phyloP scores from a whole-genome alignment of 2,113 vertebrate species.

The Seriola aureovittata region DNA sequence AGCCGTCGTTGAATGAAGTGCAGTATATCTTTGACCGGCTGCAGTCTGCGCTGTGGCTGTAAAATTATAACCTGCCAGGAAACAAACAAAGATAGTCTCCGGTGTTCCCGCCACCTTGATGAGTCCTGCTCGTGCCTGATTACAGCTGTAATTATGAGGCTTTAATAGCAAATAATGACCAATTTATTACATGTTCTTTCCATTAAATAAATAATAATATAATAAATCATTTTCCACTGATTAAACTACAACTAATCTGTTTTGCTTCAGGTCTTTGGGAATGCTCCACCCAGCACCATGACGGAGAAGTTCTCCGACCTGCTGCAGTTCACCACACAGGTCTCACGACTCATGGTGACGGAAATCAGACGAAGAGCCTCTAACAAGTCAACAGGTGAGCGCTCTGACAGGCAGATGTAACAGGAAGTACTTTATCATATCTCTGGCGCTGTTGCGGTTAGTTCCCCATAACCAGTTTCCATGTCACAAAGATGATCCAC shows the following conservation, averaged over 20 bases:
- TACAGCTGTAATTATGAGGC: not conserved
- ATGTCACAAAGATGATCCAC: not conserved
- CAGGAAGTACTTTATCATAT: not conserved
- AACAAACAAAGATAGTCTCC: not conserved
- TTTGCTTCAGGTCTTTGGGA: constrained; percentile 92
- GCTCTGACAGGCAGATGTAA: not conserved
- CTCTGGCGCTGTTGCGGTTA: not conserved
- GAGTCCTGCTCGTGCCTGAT: not conserved
- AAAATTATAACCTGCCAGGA: not conserved
- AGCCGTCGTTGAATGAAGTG: constrained; percentile 25
- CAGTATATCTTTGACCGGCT: constrained; percentile 10
- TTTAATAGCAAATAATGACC: not conserved
- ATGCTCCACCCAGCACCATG: constrained; percentile 96
- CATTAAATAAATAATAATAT: too few species aligned
- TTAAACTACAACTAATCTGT: not conserved
- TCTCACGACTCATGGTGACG: constrained; percentile 98
- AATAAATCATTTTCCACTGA: too few species aligned
- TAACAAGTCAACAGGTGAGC: constrained; percentile 97
- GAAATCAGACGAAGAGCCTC: constrained; percentile 98
- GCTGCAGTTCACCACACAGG: constrained; percentile 99
- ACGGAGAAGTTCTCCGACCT: constrained; percentile 98
- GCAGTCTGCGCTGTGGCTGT: not conserved
- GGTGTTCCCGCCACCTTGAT: not conserved
- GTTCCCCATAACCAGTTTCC: not conserved
- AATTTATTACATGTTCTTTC: too few species aligned